Evolutionary conservation across 2,888 invertebrate genomes (phyloP).

Genomic region (Tenthredo amoena): DNA sequence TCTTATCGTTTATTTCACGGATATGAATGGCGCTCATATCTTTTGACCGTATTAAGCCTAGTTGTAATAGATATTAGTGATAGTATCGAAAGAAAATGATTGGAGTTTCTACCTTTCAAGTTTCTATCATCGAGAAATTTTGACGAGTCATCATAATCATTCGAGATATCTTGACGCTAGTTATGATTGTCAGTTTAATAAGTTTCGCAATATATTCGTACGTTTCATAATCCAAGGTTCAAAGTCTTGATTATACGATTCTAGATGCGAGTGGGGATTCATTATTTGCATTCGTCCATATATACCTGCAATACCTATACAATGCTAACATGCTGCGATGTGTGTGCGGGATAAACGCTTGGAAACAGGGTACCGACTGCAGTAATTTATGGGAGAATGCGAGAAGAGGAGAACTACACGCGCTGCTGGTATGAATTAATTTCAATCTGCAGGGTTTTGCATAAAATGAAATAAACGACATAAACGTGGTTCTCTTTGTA

Average conservation of each 20-base stretch:
- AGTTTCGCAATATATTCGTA: conserved; percentile 2
- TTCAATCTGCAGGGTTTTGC: conserved; percentile 6
- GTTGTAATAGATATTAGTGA: not conserved
- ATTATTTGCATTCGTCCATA: conserved; percentile 18
- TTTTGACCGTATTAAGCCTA: not conserved
- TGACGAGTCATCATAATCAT: not conserved
- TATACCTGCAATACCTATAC: not conserved
- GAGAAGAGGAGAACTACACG: conserved; percentile 1
- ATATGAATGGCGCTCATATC: not conserved
- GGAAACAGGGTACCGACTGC: not conserved
- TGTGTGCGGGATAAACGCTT: not conserved
- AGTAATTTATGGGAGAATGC: conserved; percentile 27
- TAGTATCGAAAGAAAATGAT: not conserved
- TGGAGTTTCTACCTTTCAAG: not conserved
- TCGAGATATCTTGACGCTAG: not conserved
- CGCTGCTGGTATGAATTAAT: not conserved
- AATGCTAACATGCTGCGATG: not conserved
- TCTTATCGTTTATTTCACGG: not conserved
- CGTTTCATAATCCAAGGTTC: conserved; percentile 18
- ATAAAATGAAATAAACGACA: not conserved
- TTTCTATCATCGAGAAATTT: not conserved
- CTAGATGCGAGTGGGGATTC: not conserved
- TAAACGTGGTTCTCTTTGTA: not conserved
- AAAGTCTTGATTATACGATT: not conserved
- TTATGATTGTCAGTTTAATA: not conserved